phyloP scores from a whole-genome alignment of 2,888 invertebrate species.

The Gari tellinella region DNA sequence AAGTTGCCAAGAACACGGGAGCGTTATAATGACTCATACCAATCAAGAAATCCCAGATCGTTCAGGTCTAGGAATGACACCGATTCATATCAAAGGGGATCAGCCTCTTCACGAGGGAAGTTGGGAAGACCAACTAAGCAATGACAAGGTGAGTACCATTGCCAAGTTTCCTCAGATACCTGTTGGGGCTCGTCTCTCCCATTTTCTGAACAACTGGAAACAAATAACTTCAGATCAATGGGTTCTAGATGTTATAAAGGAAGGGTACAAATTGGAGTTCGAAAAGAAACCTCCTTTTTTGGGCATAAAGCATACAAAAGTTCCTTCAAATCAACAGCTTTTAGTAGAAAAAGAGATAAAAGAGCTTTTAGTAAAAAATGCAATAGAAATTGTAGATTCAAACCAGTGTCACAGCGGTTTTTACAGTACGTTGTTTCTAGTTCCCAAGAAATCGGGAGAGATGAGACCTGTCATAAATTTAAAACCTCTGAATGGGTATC shows the following conservation, averaged over 20 bases:
- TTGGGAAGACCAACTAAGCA: slow-evolving; percentile 7
- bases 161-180: slow-evolving; percentile 38
- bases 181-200: slow-evolving; percentile 20
- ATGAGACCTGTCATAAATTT: slow-evolving; percentile 37
- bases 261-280: slow-evolving; percentile 49
- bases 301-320: slow-evolving; percentile 22
- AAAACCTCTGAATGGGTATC: slow-evolving; percentile 49
- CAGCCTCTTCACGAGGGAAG: background rate
- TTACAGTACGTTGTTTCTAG: slow-evolving; percentile 51
- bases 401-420: too few relatives aligned
- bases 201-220: slow-evolving; percentile 38
- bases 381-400: slow-evolving; percentile 42
- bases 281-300: slow-evolving; percentile 21
- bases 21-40: too few relatives aligned
- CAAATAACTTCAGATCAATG: slow-evolving; percentile 45
- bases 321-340: slow-evolving; percentile 1
- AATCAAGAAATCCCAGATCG: background rate
- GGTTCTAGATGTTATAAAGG: slow-evolving; percentile 31
- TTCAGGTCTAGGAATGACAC: background rate
- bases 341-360: slow-evolving; percentile 9
- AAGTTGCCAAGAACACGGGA: slow-evolving; percentile 3
- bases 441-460: slow-evolving; percentile 35
- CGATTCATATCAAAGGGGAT: slow-evolving; percentile 1
- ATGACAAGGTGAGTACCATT: slow-evolving; percentile 25
- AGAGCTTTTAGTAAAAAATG: slow-evolving; percentile 29